Evolutionary conservation across 1,140 invertebrate species (phyloP).

Genomic region (Parasteatoda tepidariorum): DNA sequence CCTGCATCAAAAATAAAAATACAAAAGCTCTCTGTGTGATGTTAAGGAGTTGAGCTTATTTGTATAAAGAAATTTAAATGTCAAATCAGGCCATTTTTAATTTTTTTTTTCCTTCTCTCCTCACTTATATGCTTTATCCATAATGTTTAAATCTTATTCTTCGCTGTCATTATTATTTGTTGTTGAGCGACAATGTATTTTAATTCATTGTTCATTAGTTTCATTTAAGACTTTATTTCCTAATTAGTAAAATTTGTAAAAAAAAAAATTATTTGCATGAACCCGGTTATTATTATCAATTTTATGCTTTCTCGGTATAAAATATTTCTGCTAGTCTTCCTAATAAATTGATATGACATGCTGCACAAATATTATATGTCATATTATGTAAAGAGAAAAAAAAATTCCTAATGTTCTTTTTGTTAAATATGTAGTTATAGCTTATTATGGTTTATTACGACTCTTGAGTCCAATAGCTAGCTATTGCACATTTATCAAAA

Average conservation of each 20-base stretch:
- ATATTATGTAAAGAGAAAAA: slow-evolving; percentile 24
- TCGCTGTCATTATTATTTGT: background rate
- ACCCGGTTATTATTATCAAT: slow-evolving; percentile 4
- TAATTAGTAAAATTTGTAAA: background rate
- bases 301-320: slow-evolving; percentile 34
- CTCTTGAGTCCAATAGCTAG: background rate
- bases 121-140: slow-evolving; percentile 6
- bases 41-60: slow-evolving; percentile 39
- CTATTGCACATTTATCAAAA: background rate
- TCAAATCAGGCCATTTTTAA: slow-evolving; percentile 44
- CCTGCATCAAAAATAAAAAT: no score
- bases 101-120: background rate
- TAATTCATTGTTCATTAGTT: background rate
- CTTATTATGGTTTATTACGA: background rate
- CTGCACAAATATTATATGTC: slow-evolving; percentile 49
- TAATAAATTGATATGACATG: slow-evolving; percentile 35
- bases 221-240: background rate
- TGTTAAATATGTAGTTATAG: background rate
- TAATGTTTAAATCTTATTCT: slow-evolving; percentile 13
- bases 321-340: slow-evolving; percentile 43
- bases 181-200: slow-evolving; percentile 2
- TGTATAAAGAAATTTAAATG: background rate
- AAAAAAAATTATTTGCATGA: slow-evolving; percentile 10
- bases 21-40: slow-evolving; percentile 48
- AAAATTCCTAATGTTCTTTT: background rate